Evolutionary conservation across 1,140 invertebrate species (phyloP), one percentile per base, ranked within the genome.

Genomic region (Heliothis virescens): DNA sequence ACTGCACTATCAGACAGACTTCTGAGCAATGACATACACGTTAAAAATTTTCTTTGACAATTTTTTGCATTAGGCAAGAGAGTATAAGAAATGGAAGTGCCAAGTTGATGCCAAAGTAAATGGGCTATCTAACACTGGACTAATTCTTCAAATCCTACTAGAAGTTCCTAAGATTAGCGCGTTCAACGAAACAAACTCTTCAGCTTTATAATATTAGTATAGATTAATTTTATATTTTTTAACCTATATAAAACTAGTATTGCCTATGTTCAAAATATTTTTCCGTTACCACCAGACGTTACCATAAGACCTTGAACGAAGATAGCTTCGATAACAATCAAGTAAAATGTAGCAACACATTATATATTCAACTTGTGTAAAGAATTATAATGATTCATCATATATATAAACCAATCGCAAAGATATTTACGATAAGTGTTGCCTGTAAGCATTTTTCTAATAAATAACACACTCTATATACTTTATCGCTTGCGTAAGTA

Each of bases 401-500:
- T 29, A 21, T 3, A 29, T 57, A 41, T 41, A 72, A 13, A 10
- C 3, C 29, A 72, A 72, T 72, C 67, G 21, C 34, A 55, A 26
- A 55, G 69, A 57, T 72, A 72, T 26, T 15, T 13, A 57, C 52
- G 69, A 72, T 41, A 71, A 57, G n/a, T 72, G 26, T 57, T 57
- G 16, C 41, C 34, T 65, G 21, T 15, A 67, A 50, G 41, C 63
- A 67, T 67, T 57, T 72, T 72, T 72, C 48, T 57, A 57, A 47
- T 57, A 41, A 72, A 50, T 67, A 72, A 71, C 48, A n/a, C 67
- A 67, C 21, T 71, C 29, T 9, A 71, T 29, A 55, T 50, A 2
- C 16, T 74, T 59, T 60, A 74, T 59, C 55, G 34, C 41, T 60
- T 74, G 62, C 16, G 57, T 74, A 74, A 59, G 41, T 48, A 60